Conservation (phyloP, 2,113 vertebrate species). For the Ameiurus melas region DNA sequence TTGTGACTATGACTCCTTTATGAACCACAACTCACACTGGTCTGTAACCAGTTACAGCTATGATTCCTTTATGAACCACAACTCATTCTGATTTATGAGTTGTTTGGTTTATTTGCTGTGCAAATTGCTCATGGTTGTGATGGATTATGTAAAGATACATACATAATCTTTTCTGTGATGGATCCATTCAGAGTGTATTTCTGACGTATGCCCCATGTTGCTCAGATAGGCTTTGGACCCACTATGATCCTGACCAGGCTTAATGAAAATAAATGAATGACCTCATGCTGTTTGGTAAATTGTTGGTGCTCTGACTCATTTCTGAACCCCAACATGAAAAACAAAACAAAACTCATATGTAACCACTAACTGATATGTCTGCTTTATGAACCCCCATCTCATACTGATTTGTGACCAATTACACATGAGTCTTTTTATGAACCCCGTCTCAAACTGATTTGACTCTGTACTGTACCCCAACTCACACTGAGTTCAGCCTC, state of each 20-base stretch:
- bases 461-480: background rate
- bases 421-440: background rate
- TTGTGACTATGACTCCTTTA: background rate
- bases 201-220: background rate
- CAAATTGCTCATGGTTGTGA: background rate
- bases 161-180: background rate
- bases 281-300: background rate
- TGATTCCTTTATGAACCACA: slow-evolving; percentile 9
- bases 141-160: too few species aligned
- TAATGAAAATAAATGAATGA: background rate
- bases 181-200: background rate
- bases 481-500: slow-evolving; percentile 4
- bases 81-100: background rate
- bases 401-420: background rate
- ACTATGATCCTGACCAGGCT: background rate
- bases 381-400: background rate
- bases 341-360: background rate
- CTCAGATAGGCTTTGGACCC: background rate
- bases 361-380: background rate
- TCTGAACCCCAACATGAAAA: background rate
- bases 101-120: background rate
- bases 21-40: background rate
- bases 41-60: background rate
- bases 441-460: background rate
- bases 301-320: background rate